Base-by-base conservation (phyloP, 2,797 vertebrate genomes). In the Tamandua tetradactyla region DNA sequence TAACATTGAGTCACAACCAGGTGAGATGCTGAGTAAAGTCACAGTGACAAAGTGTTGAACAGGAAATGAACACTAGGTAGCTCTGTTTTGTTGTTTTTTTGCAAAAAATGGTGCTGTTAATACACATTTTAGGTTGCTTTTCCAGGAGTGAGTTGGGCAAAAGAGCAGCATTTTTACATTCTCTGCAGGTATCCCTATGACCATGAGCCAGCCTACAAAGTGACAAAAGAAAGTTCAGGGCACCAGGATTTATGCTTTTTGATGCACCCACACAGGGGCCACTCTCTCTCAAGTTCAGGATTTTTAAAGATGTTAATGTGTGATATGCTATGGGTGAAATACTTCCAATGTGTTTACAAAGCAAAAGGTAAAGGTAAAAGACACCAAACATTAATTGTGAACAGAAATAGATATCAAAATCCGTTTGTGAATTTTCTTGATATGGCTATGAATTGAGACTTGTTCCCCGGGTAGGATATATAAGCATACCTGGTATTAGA, bases 291-390 rank as follows among this genome's bases (percentile, higher is more conserved):
- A 18, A 55, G 9, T 40, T 71, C 13, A 12, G 17, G 40, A 37
- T 57, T 89, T 74, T 64, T 64, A 57, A 18, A 61, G 61, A 68
- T 15, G 30, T 62, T 71, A 57, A 55, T 13, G 14, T 66, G 15
- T 37, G 20, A 14, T 66, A 12, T 37, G 20, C 30, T 80, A 9
- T n/a, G 10, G 44, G 27, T 57, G 12, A 44, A 57, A 27, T 12
- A 90, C 8, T 61, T 64, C 17, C 15, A 87, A 17, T 40, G n/a
- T 35, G 52, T 57, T 92, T 75, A 75, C 18, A 40, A 90, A 90
- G 40, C 49, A 75, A 85, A 90, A 47, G 87, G 64, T 72, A 87
- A 92, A 82, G n/a, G 47, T 62, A 78, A 80, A 86, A 66, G 30
- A 35, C 4, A 32, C 23, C 15, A 88, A 88, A 61, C 57, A 61